phyloP scores from a whole-genome alignment of 2,113 vertebrate genomes.

The Limnothrissa miodon region DNA sequence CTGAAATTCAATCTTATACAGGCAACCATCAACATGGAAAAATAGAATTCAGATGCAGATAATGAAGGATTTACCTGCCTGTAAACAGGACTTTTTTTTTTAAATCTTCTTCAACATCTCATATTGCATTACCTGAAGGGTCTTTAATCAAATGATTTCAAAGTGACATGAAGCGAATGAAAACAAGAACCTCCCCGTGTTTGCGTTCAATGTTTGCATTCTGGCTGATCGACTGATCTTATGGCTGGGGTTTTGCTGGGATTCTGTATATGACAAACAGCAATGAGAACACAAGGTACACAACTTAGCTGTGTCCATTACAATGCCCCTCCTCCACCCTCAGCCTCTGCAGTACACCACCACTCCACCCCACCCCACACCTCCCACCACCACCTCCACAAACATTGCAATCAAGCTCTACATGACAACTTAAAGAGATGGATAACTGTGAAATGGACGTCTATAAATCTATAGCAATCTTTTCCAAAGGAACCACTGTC shows the following conservation, averaged over 20 bases:
- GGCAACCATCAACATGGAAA: too few relatives aligned
- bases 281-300: background rate
- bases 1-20: background rate
- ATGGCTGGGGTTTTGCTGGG: background rate
- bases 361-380: background rate
- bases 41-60: background rate
- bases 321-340: background rate
- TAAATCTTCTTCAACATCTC: background rate
- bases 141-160: background rate
- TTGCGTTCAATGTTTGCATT: background rate
- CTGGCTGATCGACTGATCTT: background rate
- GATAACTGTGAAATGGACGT: background rate
- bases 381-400: background rate
- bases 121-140: background rate
- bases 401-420: background rate
- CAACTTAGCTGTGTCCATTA: background rate
- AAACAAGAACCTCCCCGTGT: background rate
- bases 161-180: background rate
- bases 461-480: background rate
- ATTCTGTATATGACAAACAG: too few relatives aligned
- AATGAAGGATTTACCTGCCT: background rate
- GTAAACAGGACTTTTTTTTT: background rate
- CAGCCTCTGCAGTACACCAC: background rate
- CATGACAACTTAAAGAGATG: background rate
- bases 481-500: slow-evolving; percentile 16